Percentiles rank a stretch among this genome's conserved stretches.
Conservation (phyloP, 2,888 invertebrate species). For the Cremastinae sp. region DNA sequence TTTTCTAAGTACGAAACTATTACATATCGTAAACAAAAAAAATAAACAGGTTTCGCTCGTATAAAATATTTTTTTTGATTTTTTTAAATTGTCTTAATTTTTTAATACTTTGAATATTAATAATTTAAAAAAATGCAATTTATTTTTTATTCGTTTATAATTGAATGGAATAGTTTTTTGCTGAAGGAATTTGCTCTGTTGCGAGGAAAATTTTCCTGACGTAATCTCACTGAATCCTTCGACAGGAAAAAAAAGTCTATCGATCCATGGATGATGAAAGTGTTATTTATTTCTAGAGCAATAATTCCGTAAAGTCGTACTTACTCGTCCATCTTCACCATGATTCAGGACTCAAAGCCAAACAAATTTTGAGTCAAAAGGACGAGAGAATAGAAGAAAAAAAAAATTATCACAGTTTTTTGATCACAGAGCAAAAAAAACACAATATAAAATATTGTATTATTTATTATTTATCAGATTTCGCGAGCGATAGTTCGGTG, state of each 20-base stretch:
- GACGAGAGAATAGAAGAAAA: constrained; percentile 17
- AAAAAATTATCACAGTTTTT: constrained; percentile 65
- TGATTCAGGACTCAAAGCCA: constrained; percentile 14
- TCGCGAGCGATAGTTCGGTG: constrained; percentile 65
- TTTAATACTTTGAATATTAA: no score
- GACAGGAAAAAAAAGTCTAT: background rate
- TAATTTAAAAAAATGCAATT: no score
- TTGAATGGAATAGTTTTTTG: no score
- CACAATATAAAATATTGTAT: background rate
- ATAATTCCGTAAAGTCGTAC: constrained; percentile 15
- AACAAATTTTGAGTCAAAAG: constrained; percentile 13
- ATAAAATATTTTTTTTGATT: no score
- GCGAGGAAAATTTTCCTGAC: constrained; percentile 31
- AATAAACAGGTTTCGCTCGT: no score
- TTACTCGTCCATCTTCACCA: constrained; percentile 53
- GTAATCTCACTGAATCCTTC: constrained; percentile 10
- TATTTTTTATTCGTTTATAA: no score
- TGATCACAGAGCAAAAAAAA: constrained; percentile 64
- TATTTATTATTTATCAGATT: constrained; percentile 46
- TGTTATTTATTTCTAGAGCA: background rate
- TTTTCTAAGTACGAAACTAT: no score
- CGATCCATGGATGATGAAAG: background rate
- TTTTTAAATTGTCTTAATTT: no score
- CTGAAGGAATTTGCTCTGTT: constrained; percentile 24
- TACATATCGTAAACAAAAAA: no score